Conservation (phyloP, 2,113 vertebrate genomes). For the Antennarius striatus region DNA sequence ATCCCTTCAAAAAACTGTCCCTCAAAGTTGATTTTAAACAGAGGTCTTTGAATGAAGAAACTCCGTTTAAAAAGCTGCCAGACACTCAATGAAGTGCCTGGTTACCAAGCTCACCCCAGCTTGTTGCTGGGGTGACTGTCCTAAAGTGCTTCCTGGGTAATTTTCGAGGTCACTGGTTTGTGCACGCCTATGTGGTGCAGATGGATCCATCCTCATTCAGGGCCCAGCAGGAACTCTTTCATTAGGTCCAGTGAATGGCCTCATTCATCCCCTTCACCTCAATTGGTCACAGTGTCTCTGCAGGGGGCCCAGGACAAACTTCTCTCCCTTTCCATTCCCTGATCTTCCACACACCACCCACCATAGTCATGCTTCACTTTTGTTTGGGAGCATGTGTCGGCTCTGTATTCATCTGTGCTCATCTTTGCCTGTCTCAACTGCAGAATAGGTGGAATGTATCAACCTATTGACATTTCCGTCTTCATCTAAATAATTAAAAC, state of each 20-base stretch:
- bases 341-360: slow-evolving; percentile 71
- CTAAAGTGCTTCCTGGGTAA: slow-evolving; percentile 84
- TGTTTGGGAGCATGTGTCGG: slow-evolving; percentile 59
- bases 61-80: slow-evolving; percentile 73
- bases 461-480: slow-evolving; percentile 8
- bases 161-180: slow-evolving; percentile 84
- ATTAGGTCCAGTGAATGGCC: slow-evolving; percentile 78
- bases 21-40: slow-evolving; percentile 71
- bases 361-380: slow-evolving; percentile 72
- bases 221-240: slow-evolving; percentile 79
- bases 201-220: slow-evolving; percentile 80
- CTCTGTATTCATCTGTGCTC: slow-evolving; percentile 39
- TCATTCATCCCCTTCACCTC: slow-evolving; percentile 80
- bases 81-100: slow-evolving; percentile 75
- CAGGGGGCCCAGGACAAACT: slow-evolving; percentile 75
- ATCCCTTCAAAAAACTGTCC: slow-evolving; percentile 15
- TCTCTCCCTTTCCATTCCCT: slow-evolving; percentile 68
- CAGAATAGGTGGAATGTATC: slow-evolving; percentile 22
- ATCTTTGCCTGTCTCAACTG: slow-evolving; percentile 26
- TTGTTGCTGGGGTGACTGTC: slow-evolving; percentile 81
- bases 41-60: slow-evolving; percentile 63
- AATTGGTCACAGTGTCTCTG: slow-evolving; percentile 77
- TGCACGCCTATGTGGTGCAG: slow-evolving; percentile 80
- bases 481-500: slow-evolving; percentile 3
- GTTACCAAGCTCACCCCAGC: slow-evolving; percentile 79